These are phyloP conservation scores for Myotis myotis DNA, from an alignment of 2,797 vertebrate genomes.

Conservation along the genomic window DNA sequence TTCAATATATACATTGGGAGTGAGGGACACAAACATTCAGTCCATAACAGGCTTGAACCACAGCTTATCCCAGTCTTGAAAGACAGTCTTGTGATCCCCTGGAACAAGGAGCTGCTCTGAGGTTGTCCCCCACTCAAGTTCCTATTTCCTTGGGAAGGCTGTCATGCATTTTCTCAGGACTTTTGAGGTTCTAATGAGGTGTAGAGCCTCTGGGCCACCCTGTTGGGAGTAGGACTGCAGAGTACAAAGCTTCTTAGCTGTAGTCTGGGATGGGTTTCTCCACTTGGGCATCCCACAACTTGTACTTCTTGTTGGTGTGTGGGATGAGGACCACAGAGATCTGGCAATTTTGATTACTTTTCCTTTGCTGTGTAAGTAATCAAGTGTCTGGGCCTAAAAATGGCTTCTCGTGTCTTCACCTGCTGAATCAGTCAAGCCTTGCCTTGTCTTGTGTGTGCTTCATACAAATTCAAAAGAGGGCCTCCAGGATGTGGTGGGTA, in stretches of 20 bases:
- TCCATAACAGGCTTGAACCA: too few relatives aligned
- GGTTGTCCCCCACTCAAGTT: not conserved
- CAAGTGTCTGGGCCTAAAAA: not conserved
- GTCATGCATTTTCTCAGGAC: not conserved
- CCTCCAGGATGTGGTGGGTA: rapidly evolving
- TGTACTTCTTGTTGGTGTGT: too few relatives aligned
- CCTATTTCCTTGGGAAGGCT: not conserved
- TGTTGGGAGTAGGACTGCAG: not conserved
- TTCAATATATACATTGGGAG: not conserved
- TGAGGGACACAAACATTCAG: not conserved
- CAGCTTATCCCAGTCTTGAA: not conserved
- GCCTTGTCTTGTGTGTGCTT: too few relatives aligned
- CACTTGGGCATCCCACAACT: too few relatives aligned
- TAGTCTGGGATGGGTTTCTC: not conserved
- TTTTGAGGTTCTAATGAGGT: not conserved
- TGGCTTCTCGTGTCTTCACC: not conserved
- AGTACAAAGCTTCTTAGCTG: not conserved
- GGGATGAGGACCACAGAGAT: not conserved
- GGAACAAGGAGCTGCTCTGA: not conserved
- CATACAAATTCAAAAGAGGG: not conserved
- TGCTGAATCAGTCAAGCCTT: too few relatives aligned
- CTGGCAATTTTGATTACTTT: not conserved
- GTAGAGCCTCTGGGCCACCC: not conserved
- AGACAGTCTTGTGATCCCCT: not conserved
- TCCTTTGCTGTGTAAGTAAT: not conserved